Conservation (phyloP, 2,113 vertebrate species). For the Indri indri region DNA sequence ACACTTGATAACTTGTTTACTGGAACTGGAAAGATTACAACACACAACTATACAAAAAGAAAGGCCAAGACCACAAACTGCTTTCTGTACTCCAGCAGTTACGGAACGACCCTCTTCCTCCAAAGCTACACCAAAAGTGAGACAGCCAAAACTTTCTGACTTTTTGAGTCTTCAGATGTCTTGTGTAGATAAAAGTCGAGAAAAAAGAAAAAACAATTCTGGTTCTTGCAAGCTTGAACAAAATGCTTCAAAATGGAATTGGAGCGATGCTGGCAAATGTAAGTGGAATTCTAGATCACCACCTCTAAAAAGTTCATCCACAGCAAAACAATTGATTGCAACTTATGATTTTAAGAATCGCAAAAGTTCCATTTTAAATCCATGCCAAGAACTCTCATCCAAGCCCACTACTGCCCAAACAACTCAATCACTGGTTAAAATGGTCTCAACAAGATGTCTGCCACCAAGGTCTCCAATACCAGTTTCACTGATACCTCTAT, state of each 20-base stretch:
- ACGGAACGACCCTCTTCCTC: not conserved
- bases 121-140: conserved; percentile 5
- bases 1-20: conserved; percentile 57
- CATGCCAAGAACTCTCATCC: too few species aligned
- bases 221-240: conserved; percentile 5
- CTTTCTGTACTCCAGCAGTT: not conserved
- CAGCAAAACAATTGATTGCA: not conserved
- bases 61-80: not conserved
- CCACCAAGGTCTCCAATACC: conserved; percentile 48
- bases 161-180: conserved; percentile 3
- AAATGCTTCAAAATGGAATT: conserved; percentile 34
- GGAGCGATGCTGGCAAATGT: not conserved
- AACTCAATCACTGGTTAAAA: not conserved
- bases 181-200: conserved; percentile 37
- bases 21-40: conserved; percentile 74
- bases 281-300: not conserved
- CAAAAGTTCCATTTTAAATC: not conserved
- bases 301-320: not conserved
- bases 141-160: conserved; percentile 35
- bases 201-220: conserved; percentile 49
- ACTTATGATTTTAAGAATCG: not conserved
- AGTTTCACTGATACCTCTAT: not conserved
- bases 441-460: conserved; percentile 4
- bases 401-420: not conserved
- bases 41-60: conserved; percentile 68